Conservation (phyloP, 2,797 vertebrate genomes). For the Enteromius mattozi region DNA sequence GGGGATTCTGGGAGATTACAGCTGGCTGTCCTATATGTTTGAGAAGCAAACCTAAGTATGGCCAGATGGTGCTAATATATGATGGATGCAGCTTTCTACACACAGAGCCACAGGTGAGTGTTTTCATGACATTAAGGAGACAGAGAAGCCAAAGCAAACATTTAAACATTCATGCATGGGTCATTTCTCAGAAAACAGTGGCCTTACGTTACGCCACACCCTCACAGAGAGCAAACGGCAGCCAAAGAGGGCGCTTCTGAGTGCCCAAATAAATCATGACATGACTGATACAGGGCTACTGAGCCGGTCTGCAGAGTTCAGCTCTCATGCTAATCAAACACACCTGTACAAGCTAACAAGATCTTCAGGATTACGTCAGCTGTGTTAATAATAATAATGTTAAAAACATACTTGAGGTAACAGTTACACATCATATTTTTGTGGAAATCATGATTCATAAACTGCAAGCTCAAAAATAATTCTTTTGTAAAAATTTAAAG, state of each 20-base stretch:
- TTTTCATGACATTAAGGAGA: not conserved
- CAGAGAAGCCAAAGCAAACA: not conserved
- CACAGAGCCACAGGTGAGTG: not conserved
- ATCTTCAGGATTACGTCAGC: not conserved
- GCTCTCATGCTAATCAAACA: not conserved
- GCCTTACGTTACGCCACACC: not conserved
- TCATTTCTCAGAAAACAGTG: not conserved
- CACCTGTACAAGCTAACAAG: not conserved
- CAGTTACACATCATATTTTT: no score
- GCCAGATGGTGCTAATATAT: constrained; percentile 15
- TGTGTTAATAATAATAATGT: no score
- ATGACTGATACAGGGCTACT: not conserved
- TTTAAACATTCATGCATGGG: not conserved
- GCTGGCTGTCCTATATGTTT: not conserved
- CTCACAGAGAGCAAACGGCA: not conserved
- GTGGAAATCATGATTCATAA: no score
- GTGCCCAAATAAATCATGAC: not conserved
- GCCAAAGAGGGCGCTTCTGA: not conserved
- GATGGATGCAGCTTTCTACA: not conserved
- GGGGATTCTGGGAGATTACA: constrained; percentile 20
- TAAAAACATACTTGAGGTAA: no score
- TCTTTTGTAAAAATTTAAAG: not conserved
- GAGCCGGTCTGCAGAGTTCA: no score
- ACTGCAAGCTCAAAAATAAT: no score
- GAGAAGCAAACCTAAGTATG: constrained; percentile 24